A percentile compares a stretch with the other conserved stretches of the same genome.
Evolutionary conservation across 2,888 invertebrate genomes (phyloP).

Genomic region (Gonocerus acuteangulatus): DNA sequence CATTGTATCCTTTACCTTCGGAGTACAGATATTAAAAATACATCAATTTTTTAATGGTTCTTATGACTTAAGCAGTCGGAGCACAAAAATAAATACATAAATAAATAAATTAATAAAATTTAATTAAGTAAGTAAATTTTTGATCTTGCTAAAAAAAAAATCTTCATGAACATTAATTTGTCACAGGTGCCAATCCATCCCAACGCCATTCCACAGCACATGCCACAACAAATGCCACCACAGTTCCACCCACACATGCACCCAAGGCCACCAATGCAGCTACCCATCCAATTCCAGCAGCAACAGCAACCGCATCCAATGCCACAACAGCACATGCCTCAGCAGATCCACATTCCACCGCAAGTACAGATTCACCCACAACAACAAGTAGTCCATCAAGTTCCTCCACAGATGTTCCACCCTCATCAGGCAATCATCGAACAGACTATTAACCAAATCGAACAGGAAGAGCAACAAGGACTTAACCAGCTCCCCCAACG

Average conservation of each 20-base stretch:
- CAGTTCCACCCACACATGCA: constrained; percentile 35
- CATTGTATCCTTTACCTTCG: too few species aligned
- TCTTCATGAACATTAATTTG: too few species aligned
- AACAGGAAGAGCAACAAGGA: constrained; percentile 10
- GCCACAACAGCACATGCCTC: constrained; percentile 41
- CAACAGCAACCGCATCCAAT: constrained; percentile 25
- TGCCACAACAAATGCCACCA: constrained; percentile 33
- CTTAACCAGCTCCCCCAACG: constrained; percentile 34
- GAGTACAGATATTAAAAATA: too few species aligned
- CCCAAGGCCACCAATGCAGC: constrained; percentile 28
- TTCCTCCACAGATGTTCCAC: constrained; percentile 38
- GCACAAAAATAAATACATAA: too few species aligned
- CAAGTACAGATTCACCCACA: constrained; percentile 17
- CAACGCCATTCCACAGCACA: constrained; percentile 30
- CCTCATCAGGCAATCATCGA: constrained; percentile 27
- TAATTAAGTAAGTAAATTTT: too few species aligned
- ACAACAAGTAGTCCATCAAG: constrained; percentile 25
- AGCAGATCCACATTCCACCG: constrained; percentile 15
- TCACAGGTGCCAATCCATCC: constrained; percentile 36
- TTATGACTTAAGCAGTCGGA: too few species aligned
- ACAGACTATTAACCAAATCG: constrained; percentile 5
- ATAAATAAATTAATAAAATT: too few species aligned
- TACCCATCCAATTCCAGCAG: constrained; percentile 28
- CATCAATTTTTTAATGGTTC: too few species aligned
- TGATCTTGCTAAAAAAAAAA: too few species aligned